Evolutionary conservation across 92 coral and sea anemone species (phyloP).

Genomic region (Actinostola sp.): DNA sequence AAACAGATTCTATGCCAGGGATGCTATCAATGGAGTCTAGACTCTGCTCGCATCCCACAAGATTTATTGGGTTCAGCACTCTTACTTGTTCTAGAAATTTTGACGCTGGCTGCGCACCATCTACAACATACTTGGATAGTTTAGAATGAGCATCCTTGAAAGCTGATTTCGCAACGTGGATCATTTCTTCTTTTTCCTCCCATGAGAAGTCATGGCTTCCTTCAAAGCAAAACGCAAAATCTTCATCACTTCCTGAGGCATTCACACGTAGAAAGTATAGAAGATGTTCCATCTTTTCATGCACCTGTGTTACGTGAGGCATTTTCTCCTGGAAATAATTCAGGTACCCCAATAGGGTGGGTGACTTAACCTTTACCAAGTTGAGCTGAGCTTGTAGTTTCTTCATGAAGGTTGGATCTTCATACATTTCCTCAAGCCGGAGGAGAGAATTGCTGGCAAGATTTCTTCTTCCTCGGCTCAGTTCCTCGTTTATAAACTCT

Average conservation of each 20-base stretch:
- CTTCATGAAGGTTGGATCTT: constrained; percentile 47
- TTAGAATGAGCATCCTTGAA: constrained; percentile 48
- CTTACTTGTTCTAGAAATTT: constrained; percentile 47
- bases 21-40: constrained; percentile 35
- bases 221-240: constrained; percentile 43
- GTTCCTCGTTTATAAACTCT: constrained; percentile 45
- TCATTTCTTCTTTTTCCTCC: constrained; percentile 30
- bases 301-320: constrained; percentile 56
- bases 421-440: constrained; percentile 52
- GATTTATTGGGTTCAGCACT: constrained; percentile 52
- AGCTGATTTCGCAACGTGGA: constrained; percentile 15
- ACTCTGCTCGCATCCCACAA: neutral
- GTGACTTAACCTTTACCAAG: constrained; percentile 57
- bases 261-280: constrained; percentile 44
- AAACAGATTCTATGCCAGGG: constrained; percentile 64
- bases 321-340: constrained; percentile 47
- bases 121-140: constrained; percentile 50
- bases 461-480: constrained; percentile 21
- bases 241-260: constrained; percentile 34
- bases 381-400: constrained; percentile 45
- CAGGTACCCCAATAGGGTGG: constrained; percentile 44
- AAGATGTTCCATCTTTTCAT: constrained; percentile 42
- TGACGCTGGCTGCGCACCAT: constrained; percentile 63
- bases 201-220: constrained; percentile 17
- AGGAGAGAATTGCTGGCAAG: constrained; percentile 50